These are phyloP conservation scores for Aphelinus atriplicis DNA, from an alignment of 1,140 invertebrate genomes.

Conservation along the genomic window DNA sequence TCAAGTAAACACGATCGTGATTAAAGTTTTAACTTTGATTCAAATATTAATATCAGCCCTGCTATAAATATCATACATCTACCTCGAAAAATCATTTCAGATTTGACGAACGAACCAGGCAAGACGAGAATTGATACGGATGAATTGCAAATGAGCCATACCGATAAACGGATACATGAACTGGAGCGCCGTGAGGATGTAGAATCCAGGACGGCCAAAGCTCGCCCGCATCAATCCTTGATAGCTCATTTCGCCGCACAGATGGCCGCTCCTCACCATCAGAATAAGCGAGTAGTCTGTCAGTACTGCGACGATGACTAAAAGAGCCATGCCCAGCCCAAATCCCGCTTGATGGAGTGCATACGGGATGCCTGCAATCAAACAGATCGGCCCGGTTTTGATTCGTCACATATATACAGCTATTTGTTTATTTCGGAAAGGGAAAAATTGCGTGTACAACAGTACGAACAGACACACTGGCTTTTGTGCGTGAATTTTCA, in stretches of 20 bases:
- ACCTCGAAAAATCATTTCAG: too few relatives aligned
- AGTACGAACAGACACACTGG: too few relatives aligned
- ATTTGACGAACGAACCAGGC: too few relatives aligned
- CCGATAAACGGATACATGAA: slow-evolving; percentile 90
- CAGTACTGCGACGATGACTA: slow-evolving; percentile 79
- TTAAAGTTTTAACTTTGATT: too few relatives aligned
- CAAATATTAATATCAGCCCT: too few relatives aligned
- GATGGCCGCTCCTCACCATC: slow-evolving; percentile 82
- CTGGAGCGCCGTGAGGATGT: slow-evolving; percentile 80
- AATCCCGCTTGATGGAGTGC: slow-evolving; percentile 85
- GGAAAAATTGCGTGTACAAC: too few relatives aligned
- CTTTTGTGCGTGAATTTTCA: too few relatives aligned
- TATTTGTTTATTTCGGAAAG: too few relatives aligned
- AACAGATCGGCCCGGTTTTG: slow-evolving; percentile 8
- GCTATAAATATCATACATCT: too few relatives aligned
- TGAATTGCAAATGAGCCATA: slow-evolving; percentile 58
- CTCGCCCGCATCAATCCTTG: slow-evolving; percentile 86
- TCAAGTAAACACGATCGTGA: too few relatives aligned
- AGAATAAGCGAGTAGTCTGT: slow-evolving; percentile 88
- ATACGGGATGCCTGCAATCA: slow-evolving; percentile 79
- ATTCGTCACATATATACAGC: too few relatives aligned
- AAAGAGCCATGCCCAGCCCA: slow-evolving; percentile 77
- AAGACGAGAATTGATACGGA: slow-evolving; percentile 20
- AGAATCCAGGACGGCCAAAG: slow-evolving; percentile 83
- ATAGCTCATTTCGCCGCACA: slow-evolving; percentile 85